These are phyloP conservation scores for Pelecanoides urinatrix DNA, from an alignment of 2,113 vertebrate genomes.

Conservation along the genomic window DNA sequence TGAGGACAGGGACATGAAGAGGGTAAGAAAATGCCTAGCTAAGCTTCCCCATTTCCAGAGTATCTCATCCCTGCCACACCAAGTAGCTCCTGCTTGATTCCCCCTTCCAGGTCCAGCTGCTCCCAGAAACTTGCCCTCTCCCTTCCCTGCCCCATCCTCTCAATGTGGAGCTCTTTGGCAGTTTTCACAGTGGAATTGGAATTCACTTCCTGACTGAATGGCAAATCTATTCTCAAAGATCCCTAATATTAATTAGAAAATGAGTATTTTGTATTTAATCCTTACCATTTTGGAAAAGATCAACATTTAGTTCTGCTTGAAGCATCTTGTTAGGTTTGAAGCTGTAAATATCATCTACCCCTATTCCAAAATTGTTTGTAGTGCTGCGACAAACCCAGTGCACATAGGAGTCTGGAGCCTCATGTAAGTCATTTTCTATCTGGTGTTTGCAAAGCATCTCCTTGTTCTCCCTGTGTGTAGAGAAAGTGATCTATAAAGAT, in stretches of 20 bases:
- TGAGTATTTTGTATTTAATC: background rate
- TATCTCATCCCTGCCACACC: background rate
- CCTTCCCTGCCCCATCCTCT: background rate
- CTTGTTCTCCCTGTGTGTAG: background rate
- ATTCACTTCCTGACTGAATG: background rate
- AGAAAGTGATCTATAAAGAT: background rate
- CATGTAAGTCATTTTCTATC: background rate
- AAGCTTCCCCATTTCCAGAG: background rate
- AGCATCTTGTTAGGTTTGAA: constrained; percentile 61
- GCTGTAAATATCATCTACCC: background rate
- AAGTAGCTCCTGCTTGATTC: background rate
- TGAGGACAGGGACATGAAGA: background rate
- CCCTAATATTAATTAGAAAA: background rate
- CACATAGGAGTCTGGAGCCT: background rate
- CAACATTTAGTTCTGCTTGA: constrained; percentile 14
- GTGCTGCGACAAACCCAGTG: constrained; percentile 35
- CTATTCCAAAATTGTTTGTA: background rate
- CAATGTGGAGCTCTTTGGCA: background rate
- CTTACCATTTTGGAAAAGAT: constrained; percentile 71
- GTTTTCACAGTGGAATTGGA: background rate
- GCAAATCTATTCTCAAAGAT: background rate
- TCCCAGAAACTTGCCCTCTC: background rate
- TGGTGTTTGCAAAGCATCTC: constrained; percentile 39
- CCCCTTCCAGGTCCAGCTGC: background rate
- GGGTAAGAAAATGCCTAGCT: background rate